Evolutionary conservation across 2,888 invertebrate species (phyloP).

Genomic region (Phlogophora meticulosa): DNA sequence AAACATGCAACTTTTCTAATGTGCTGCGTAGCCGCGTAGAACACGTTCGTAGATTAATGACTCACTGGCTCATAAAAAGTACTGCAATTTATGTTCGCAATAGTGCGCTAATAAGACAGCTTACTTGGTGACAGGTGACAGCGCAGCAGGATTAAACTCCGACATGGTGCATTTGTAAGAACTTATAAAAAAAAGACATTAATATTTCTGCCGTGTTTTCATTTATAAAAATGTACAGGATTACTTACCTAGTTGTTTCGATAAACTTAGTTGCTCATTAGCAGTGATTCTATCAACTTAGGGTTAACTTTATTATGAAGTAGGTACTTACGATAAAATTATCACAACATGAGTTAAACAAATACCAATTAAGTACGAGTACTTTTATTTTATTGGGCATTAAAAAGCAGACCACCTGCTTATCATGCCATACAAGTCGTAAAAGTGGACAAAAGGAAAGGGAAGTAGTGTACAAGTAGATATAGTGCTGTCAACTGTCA

Average conservation of each 20-base stretch:
- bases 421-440: slow-evolving; percentile 41
- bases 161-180: neutral
- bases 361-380: slow-evolving; percentile 15
- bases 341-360: neutral
- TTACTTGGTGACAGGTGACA: slow-evolving; percentile 13
- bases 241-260: neutral
- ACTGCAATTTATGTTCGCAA: slow-evolving; percentile 9
- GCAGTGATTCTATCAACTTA: too few relatives aligned
- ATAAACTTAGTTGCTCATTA: neutral
- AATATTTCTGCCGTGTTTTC: neutral
- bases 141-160: neutral
- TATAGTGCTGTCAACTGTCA: slow-evolving; percentile 33
- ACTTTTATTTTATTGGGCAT: neutral
- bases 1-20: slow-evolving; percentile 48
- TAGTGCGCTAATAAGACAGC: neutral
- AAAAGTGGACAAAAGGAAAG: slow-evolving; percentile 40
- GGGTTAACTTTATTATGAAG: neutral
- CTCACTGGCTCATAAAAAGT: slow-evolving; percentile 5
- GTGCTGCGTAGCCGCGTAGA: slow-evolving; percentile 31
- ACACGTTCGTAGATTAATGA: slow-evolving; percentile 18
- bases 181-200: neutral
- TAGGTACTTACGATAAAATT: neutral
- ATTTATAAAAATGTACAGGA: neutral
- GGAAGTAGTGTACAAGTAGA: slow-evolving; percentile 46
- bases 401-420: slow-evolving; percentile 35